A percentile compares a stretch with the other conserved stretches of the same genome.
Conservation (phyloP, 2,797 vertebrate genomes). For the Pachyuromys duprasi region DNA sequence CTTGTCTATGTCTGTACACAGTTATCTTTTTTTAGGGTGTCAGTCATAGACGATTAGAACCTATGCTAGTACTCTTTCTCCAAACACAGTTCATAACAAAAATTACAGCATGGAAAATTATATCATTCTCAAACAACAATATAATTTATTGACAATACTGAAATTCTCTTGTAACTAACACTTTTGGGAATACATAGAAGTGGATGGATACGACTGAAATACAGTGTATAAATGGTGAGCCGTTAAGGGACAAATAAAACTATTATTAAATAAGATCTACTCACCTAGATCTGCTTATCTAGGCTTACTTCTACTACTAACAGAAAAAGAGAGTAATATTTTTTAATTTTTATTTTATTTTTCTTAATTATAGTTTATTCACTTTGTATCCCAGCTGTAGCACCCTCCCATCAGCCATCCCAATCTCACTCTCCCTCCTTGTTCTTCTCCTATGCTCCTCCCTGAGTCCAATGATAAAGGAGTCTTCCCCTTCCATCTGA, state of each 20-base stretch:
- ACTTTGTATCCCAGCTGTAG: too few species aligned
- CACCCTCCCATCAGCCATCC: too few species aligned
- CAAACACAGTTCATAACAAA: not conserved
- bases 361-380: too few species aligned
- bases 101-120: slow-evolving; percentile 30
- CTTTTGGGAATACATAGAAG: slow-evolving; percentile 26
- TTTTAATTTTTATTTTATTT: not conserved
- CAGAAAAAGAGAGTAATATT: not conserved
- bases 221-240: not conserved
- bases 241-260: not conserved
- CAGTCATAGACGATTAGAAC: not conserved
- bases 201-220: not conserved
- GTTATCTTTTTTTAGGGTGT: not conserved
- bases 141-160: slow-evolving; percentile 20
- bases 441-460: too few species aligned
- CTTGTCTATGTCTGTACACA: not conserved
- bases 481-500: too few species aligned
- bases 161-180: slow-evolving; percentile 30
- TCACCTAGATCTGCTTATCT: not conserved
- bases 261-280: not conserved
- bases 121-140: not conserved
- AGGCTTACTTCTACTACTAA: not conserved
- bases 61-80: not conserved
- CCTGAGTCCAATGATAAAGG: too few species aligned
- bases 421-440: too few species aligned